Base-by-base conservation (phyloP, 1,140 invertebrate genomes). In the Pseudomyrmex pallidus region DNA sequence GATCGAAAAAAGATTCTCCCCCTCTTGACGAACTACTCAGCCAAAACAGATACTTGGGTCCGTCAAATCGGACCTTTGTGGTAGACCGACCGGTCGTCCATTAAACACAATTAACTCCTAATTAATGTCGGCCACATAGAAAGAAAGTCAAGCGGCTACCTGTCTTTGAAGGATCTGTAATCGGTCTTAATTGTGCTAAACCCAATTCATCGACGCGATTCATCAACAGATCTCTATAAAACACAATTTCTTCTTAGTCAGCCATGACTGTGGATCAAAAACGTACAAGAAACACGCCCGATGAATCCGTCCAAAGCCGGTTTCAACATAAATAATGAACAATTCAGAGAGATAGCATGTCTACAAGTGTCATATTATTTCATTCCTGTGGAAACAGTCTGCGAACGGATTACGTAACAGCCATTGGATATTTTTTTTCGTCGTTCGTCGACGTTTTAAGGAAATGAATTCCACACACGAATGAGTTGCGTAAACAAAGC, bases 31-130 rank as follows among this genome's bases (percentile, higher is more conserved):
- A 87, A 74, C 35, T 80, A 46, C 62, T 72, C 74, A 59, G 44
- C 74, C 54, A 73, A 85, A 84, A 84, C 56, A 64, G 82, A 87
- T 72, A 77, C 66, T 73, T 74, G 78, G 10, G 17, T 15, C 44
- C 68, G 78, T 74, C 56, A 56, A 56, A 70, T 25, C 22, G 35
- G 44, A 66, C 56, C 86, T 87, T 87, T 87, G 86, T 87, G 15
- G 74, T 82, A 80, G 85, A 87, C 86, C 54, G 2, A 74, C 63
- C 70, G 63, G 87, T 87, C 74, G 70, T 70, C 83, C 85, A 88
- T 88, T 88, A 88, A 88, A 88, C 85, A 85, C 83, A 87, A 88
- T 88, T 87, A 88, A 85, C 87, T 85, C 50, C 52, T 88, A 88
- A 88, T 88, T 88, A 88, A 50, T 22, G 86, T 78, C 46, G 86